Evolutionary conservation across 2,113 vertebrate species (phyloP).

Genomic region (Clinocottus analis): DNA sequence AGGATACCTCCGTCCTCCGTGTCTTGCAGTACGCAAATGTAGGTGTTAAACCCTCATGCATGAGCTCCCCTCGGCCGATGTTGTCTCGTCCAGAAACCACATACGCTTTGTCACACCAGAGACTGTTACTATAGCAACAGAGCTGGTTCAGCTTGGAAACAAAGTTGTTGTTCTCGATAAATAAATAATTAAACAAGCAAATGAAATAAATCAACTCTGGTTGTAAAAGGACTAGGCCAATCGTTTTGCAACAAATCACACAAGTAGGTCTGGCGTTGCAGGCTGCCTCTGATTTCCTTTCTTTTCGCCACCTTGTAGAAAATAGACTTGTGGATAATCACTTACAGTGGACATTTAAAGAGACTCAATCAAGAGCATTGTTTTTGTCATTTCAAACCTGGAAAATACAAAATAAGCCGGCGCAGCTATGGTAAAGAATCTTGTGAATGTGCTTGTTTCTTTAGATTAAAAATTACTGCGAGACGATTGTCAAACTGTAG

Average conservation of each 20-base stretch:
- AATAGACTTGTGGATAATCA: neutral
- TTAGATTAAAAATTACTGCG: slow-evolving; percentile 2
- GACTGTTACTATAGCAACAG: slow-evolving; percentile 77
- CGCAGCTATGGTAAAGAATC: neutral
- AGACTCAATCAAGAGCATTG: neutral
- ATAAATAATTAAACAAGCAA: slow-evolving; percentile 59
- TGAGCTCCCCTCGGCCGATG: slow-evolving; percentile 46
- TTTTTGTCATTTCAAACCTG: slow-evolving; percentile 11
- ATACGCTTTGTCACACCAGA: slow-evolving; percentile 69
- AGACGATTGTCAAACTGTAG: neutral
- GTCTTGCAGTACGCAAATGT: slow-evolving; percentile 59
- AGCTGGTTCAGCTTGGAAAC: slow-evolving; percentile 61
- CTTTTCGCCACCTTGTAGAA: neutral
- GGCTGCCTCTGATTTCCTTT: neutral
- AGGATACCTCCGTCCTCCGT: slow-evolving; percentile 35
- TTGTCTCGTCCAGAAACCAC: slow-evolving; percentile 58
- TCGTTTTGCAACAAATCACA: neutral
- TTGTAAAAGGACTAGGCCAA: neutral
- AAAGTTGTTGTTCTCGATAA: slow-evolving; percentile 60
- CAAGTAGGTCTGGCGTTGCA: neutral
- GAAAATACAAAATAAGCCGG: neutral
- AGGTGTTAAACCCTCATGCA: slow-evolving; percentile 61
- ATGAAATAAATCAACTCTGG: slow-evolving; percentile 43
- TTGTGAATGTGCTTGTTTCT: neutral
- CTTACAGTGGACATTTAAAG: slow-evolving; percentile 5